Evolutionary conservation across 2,888 invertebrate genomes (phyloP), one percentile per base, ranked within the genome.

Genomic region (Parnassius smintheus): DNA sequence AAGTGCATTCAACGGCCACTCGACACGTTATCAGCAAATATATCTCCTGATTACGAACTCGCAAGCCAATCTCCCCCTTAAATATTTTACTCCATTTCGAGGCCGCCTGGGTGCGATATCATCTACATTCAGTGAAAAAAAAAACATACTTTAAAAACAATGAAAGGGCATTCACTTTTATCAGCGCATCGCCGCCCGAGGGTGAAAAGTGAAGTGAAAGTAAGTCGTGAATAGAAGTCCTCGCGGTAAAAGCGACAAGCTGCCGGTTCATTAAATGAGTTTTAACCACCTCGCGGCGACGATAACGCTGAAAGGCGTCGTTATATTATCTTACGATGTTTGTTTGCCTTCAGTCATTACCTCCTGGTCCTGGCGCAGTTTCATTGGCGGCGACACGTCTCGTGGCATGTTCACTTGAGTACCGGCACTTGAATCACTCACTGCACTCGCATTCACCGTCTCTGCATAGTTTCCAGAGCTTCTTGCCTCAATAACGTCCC

Each of bases 271-370:
- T 79, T 88, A 86, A 87, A 87, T 83, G 83, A 82, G 81, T 82
- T 87, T 88, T 86, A 87, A 84, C 84, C 86, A 87, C 87, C 87
- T 86, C 84, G 82, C 65, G 84, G 88, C 86, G 88, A 79, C 85
- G 88, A 88, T 90, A 88, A 87, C 86, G 80, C 68, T 87, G 85
- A 88, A 88, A 86, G 77, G 82, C 71, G 74, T 75, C 57, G 61
- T 53, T 52, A 49, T 76, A 77, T 77, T 80, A 79, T 78, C 78
- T 75, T 75, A 75, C 73, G 72, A 72, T 75, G 76, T 70, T 75
- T 85, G 86, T 86, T 85, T 84, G 78, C 77, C 70, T 73, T 77
- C 74, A 74, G 80, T 82, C 82, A 83, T 88, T 88, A 91, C 90
- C 89, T 89, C 85, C 73, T 83, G 81, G 69, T 82, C 85, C 80